Evolutionary conservation across 1,140 invertebrate species (phyloP).

Genomic region (Drosophila subpulchrella): DNA sequence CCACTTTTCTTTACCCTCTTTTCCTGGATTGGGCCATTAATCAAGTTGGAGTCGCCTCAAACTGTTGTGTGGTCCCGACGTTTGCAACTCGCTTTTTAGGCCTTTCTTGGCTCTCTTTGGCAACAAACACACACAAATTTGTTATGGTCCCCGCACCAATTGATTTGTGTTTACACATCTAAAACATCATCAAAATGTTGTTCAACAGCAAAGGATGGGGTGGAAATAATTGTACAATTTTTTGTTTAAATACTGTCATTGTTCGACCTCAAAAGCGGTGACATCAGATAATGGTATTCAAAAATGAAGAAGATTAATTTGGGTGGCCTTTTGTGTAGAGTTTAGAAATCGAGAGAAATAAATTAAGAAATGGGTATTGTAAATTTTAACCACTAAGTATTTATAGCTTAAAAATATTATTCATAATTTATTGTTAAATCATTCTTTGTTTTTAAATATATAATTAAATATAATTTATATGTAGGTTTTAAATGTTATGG

Average conservation of each 20-base stretch:
- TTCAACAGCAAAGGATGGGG: constrained; percentile 15
- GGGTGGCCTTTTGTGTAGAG: not conserved
- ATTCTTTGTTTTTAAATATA: not conserved
- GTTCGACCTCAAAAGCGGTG: constrained; percentile 21
- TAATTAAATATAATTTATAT: no score
- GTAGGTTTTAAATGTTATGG: no score
- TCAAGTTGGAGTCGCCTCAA: constrained; percentile 43
- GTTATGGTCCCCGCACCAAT: constrained; percentile 28
- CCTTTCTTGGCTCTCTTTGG: constrained; percentile 29
- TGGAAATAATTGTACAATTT: constrained; percentile 36
- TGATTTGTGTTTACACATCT: constrained; percentile 54
- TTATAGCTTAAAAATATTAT: no score
- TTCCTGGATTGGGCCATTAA: constrained; percentile 41
- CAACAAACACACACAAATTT: constrained; percentile 22
- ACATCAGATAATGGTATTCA: constrained; percentile 28
- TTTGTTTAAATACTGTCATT: constrained; percentile 30
- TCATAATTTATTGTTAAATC: no score
- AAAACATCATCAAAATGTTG: constrained; percentile 40
- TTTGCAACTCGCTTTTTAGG: constrained; percentile 35
- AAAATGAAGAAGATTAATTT: constrained; percentile 31
- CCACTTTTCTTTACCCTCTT: constrained; percentile 20
- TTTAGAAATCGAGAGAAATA: no score
- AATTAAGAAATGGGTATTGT: not conserved
- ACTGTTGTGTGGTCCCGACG: constrained; percentile 45
- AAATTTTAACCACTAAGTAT: not conserved